Conservation (phyloP, 2,888 invertebrate genomes). For the Trissonchulus latispiculum region DNA sequence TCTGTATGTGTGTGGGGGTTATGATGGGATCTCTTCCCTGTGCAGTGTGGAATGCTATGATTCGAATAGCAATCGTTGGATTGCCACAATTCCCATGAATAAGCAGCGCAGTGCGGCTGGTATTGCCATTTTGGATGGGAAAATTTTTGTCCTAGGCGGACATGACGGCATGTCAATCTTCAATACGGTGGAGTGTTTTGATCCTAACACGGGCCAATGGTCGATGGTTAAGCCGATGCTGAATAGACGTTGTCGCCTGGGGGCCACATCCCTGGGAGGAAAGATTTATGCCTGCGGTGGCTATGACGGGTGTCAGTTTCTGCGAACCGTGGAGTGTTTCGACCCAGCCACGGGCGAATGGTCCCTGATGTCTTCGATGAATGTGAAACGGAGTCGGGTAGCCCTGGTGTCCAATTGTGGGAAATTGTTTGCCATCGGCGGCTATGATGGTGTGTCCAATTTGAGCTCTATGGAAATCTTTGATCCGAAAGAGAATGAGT, state of each 20-base stretch:
- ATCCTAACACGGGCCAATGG: conserved; percentile 64
- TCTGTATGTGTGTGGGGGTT: conserved; percentile 54
- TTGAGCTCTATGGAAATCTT: conserved; percentile 72
- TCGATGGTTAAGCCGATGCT: conserved; percentile 65
- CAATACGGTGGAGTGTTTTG: conserved; percentile 61
- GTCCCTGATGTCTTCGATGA: conserved; percentile 67
- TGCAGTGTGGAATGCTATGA: conserved; percentile 74
- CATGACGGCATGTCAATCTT: conserved; percentile 69
- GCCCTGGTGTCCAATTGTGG: conserved; percentile 72
- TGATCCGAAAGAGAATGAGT: conserved; percentile 53
- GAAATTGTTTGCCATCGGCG: conserved; percentile 54
- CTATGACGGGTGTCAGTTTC: conserved; percentile 70
- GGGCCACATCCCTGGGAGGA: conserved; percentile 67
- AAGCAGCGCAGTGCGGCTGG: conserved; percentile 49
- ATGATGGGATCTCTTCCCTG: conserved; percentile 69
- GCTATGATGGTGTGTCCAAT: conserved; percentile 72
- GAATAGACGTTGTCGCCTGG: conserved; percentile 67
- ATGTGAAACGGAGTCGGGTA: conserved; percentile 66
- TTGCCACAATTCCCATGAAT: conserved; percentile 45
- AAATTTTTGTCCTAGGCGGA: conserved; percentile 56
- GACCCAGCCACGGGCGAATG: conserved; percentile 50
- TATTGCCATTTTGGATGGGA: conserved; percentile 46
- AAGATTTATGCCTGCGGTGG: conserved; percentile 50
- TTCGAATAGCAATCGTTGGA: conserved; percentile 49
- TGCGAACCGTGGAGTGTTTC: conserved; percentile 61